Evolutionary conservation across 2,888 invertebrate genomes (phyloP), one percentile per base, ranked within the genome.

Genomic region (Diabrotica balteata): DNA sequence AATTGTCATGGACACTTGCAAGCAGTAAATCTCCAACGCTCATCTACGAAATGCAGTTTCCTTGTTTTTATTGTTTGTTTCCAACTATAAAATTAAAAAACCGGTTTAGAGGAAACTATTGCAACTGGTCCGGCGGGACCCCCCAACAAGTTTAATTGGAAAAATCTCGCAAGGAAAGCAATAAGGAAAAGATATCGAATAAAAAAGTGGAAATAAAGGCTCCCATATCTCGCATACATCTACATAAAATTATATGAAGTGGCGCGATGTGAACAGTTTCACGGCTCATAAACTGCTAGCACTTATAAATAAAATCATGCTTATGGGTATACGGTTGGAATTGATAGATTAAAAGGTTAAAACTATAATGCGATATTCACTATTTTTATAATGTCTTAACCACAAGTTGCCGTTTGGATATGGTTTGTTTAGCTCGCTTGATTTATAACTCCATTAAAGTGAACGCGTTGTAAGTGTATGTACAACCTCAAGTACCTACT

Each of bases 271-370:
- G 68, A 75, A 74, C 68, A 63, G 74, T 74, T 76, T 76, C 74
- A 76, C 74, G 76, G 71, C 50, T 72, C 75, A 76, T 76, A 75
- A 76, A 76, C 66, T 57, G 47, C 50, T 32, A 58, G 67, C 51
- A 68, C 63, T 69, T 72, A 74, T 73, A 75, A 76, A 76, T 75
- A 76, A 74, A 69, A 70, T 72, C 72, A 67, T 59, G 71, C 67
- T 70, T 68, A 72, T 71, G 70, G 72, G 69, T 72, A 72, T 72
- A 75, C 74, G 73, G 75, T 72, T 75, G 75, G 72, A 76, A 76
- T 75, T 76, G 76, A 74, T 76, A 76, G 76, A 77, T 77, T 75
- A 77, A 76, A 76, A 75, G 76, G 75, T 76, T 76, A 71, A 74
- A 71, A 73, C 72, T 50, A 72, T 75, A 9, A 47, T 9, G 10